Base-by-base conservation (phyloP, 2,888 invertebrate species). In the Leptarthrus brevirostris region DNA sequence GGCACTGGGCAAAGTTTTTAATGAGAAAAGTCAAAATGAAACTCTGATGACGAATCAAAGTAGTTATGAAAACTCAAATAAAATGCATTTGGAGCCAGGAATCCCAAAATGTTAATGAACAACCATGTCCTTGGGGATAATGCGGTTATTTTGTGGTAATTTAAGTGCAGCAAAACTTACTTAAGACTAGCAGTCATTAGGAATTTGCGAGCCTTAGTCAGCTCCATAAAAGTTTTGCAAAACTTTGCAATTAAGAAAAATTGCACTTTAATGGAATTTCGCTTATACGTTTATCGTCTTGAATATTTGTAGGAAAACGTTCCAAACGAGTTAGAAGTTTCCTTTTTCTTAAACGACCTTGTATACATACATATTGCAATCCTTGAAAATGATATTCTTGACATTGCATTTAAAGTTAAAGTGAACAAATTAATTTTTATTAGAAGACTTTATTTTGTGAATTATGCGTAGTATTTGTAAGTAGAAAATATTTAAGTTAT, bases 1-100 rank as follows among this genome's bases (percentile, higher is more conserved):
- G 64, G 44, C 64, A 47, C 64, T 26, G 47, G 22, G 40, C 6
- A 76, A 77, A 75, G 69, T 77, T 77, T 77, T 77, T 76, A 77
- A 77, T 77, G 76, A 77, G 77, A 77, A 77, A 77, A 77, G 72
- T 77, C 77, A 14, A 74, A 75, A 76, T 74, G 74, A 73, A 72
- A 74, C 64, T 34, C 12, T 58, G 58, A 58, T 26, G 26, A 66
- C 64, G 64, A 66, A 47, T 47, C 64, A 66, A 66, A 66, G 64
- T 47, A 47, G 64, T 66, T 66, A 66, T 66, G 64, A 66, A 26
- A 66, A 66, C 64, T 66, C 64, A 20, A 66, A 66, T 66, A 66
- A 66, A 66, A 47, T 24, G 64, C 44, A 66, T 47, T 66, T 66
- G 64, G 47, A 26, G 8, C 64, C 5, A 6, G 54, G 26, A 26